Conservation (phyloP, 2,797 vertebrate genomes). For the Hozukius guyotensis region DNA sequence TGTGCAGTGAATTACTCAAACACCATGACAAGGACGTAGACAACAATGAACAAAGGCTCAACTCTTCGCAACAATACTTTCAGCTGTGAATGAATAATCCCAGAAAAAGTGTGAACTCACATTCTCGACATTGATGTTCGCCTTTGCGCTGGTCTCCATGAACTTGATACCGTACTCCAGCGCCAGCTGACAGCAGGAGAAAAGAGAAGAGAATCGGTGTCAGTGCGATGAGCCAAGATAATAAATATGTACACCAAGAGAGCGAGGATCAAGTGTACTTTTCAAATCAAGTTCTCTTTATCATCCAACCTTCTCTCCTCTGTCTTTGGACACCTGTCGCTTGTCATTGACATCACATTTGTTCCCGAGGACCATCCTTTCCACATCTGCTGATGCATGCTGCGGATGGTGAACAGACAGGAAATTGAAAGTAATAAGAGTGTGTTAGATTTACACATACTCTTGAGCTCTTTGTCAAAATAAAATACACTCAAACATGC, state of each 20-base stretch:
- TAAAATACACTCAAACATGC: neutral
- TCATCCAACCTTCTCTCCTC: constrained; percentile 91
- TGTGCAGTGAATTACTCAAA: neutral
- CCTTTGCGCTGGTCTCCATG: constrained; percentile 99
- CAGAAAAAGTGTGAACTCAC: constrained; percentile 82
- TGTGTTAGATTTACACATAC: neutral
- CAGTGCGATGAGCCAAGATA: neutral
- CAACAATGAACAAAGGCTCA: neutral
- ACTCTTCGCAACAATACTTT: neutral
- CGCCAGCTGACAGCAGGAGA: constrained; percentile 85
- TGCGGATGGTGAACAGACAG: constrained; percentile 51
- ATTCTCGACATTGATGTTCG: constrained; percentile 98
- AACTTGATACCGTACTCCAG: constrained; percentile 97
- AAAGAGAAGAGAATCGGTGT: neutral
- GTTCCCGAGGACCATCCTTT: constrained; percentile 98
- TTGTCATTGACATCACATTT: constrained; percentile 98
- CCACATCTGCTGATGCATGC: constrained; percentile 97
- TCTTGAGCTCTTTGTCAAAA: neutral
- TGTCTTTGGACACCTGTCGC: constrained; percentile 94
- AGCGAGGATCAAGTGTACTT: neutral
- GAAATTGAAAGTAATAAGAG: neutral
- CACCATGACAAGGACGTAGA: neutral
- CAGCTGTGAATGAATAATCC: neutral
- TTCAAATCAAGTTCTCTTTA: neutral
- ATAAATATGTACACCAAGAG: neutral